Base-by-base conservation (phyloP, 2,888 invertebrate genomes). In the Phasia obesa region DNA sequence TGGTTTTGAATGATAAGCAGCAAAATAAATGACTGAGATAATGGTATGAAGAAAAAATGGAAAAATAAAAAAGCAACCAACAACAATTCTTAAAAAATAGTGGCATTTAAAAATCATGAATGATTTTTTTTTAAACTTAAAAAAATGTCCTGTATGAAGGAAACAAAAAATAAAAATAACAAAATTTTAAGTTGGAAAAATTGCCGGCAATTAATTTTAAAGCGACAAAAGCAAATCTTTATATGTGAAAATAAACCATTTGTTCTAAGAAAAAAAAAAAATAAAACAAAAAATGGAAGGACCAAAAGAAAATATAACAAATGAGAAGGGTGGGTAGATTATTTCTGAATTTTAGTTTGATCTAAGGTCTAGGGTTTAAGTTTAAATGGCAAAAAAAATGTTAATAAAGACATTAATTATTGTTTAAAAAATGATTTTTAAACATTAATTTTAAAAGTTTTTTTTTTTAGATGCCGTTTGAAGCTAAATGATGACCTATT, bases 191-290 rank as follows among this genome's bases (percentile, higher is more conserved):
- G 89, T 89, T 88, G 88, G 89, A 89, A 89, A 89, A 89, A 89
- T 89, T 87, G 86, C 87, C 79, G 81, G 86, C 89, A 88, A 89
- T 89, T 89, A 89, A 89, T 89, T 89, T 89, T 87, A 87, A 88
- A 88, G 89, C 89, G 89, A 88, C 89, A 88, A 89, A 88, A 88
- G 80, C 69, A 85, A 84, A 81, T 82, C 64, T 84, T 84, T 84
- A 82, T 81, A 85, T 75, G 74, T 84, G 42, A 64, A 78, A 59
- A 49, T 44, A 53, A 57, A 67, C 47, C 31, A 55, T 65, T 65
- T 38, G 53, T 64, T 55, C 11, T 23, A 74, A 23, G 60, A 55
- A 65, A 70, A 64, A 59, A 35, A 42, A 65, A 79, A 73, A n/a
- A n/a, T n/a, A n/a, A n/a, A n/a, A n/a, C n/a, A n/a, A n/a, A n/a